A percentile compares a stretch with the other conserved stretches of the same genome.
Conservation (phyloP, 2,113 vertebrate genomes). For the Bubo blakistoni region DNA sequence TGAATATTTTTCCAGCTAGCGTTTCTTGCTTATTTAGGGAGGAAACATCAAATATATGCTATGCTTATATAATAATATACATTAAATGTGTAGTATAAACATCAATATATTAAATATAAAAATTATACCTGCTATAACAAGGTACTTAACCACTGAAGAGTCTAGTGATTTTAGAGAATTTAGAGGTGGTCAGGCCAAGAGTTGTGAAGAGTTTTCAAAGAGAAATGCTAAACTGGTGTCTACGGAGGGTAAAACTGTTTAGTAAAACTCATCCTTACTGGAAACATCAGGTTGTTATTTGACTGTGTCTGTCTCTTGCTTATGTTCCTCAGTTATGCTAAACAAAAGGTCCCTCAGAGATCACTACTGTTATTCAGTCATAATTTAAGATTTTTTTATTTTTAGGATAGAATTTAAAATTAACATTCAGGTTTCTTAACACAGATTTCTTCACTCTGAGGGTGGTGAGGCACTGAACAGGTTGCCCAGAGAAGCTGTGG, state of each 20-base stretch:
- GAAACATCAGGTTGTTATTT: neutral
- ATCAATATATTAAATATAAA: neutral
- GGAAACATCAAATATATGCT: neutral
- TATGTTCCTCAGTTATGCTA: neutral
- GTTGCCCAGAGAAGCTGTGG: too few species aligned
- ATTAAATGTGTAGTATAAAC: neutral
- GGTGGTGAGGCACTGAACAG: too few species aligned
- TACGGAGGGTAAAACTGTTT: neutral
- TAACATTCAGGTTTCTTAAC: neutral
- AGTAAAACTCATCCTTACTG: neutral
- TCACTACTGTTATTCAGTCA: neutral
- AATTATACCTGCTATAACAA: neutral
- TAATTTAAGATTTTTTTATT: neutral
- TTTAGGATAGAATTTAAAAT: neutral
- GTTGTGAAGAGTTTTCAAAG: neutral
- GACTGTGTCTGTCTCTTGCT: neutral
- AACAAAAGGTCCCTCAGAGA: neutral
- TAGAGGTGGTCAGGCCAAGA: neutral
- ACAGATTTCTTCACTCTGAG: neutral
- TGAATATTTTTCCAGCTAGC: neutral
- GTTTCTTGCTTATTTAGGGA: neutral
- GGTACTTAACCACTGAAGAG: neutral
- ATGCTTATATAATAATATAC: neutral
- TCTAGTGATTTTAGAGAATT: neutral
- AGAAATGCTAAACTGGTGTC: neutral